A percentile compares a stretch with the other conserved stretches of the same genome.
Evolutionary conservation across 2,888 invertebrate genomes (phyloP).

Genomic region (Agrotis ipsilon): DNA sequence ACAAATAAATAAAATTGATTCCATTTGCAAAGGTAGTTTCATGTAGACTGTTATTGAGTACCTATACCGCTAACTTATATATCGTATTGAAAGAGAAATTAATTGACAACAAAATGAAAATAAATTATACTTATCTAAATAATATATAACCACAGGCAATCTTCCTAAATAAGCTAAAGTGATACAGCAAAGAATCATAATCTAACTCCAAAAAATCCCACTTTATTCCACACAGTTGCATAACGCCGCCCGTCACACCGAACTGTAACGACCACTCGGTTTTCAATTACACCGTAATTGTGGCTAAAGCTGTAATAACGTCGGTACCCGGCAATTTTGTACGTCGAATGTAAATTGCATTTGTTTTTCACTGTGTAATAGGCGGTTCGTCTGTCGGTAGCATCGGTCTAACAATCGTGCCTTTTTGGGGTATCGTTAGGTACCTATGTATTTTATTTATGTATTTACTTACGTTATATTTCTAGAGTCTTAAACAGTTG

Average conservation of each 20-base stretch:
- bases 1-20: neutral
- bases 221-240: constrained; percentile 65
- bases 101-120: neutral
- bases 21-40: neutral
- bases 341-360: constrained; percentile 83
- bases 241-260: constrained; percentile 74
- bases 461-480: no score
- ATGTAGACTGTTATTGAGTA: no score
- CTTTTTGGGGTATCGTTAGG: constrained; percentile 30
- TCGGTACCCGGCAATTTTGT: constrained; percentile 82
- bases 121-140: neutral
- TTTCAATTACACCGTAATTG: constrained; percentile 90
- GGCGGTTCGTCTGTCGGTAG: constrained; percentile 59
- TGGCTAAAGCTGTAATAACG: constrained; percentile 84
- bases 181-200: constrained; percentile 7
- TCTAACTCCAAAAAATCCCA: constrained; percentile 54
- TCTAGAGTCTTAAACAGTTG: neutral
- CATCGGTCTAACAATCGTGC: constrained; percentile 41
- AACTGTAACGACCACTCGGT: constrained; percentile 82
- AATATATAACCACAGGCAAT: neutral
- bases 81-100: neutral
- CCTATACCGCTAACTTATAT: no score
- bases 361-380: constrained; percentile 80
- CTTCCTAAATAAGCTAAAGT: neutral
- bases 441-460: neutral